phyloP scores from a whole-genome alignment of 2,888 invertebrate genomes.

The Nasonovia ribisnigri region DNA sequence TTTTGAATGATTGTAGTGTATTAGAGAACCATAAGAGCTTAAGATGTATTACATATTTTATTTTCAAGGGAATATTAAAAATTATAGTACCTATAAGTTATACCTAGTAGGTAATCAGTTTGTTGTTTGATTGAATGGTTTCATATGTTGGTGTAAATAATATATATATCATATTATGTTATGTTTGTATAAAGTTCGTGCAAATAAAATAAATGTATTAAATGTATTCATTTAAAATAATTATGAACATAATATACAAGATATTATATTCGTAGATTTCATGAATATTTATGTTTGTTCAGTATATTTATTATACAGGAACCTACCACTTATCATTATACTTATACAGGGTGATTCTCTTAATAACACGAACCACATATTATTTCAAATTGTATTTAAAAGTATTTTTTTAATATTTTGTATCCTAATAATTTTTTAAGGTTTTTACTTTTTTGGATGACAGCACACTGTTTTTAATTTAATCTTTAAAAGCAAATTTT shows the following conservation, averaged over 20 bases:
- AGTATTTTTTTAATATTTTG: too few relatives aligned
- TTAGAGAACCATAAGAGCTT: not conserved
- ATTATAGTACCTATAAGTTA: too few relatives aligned
- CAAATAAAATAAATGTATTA: not conserved
- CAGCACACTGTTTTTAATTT: too few relatives aligned
- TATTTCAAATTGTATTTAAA: too few relatives aligned
- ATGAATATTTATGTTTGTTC: not conserved
- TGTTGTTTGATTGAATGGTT: too few relatives aligned
- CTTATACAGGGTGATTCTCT: too few relatives aligned
- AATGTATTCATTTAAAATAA: not conserved
- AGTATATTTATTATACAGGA: not conserved
- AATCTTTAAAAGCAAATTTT: too few relatives aligned
- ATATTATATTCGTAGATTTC: not conserved
- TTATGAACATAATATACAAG: not conserved
- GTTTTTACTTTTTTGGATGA: too few relatives aligned
- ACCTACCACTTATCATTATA: not conserved
- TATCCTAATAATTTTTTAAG: too few relatives aligned
- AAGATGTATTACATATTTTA: not conserved
- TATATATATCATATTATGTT: not conserved
- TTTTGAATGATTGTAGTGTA: not conserved
- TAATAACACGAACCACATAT: too few relatives aligned
- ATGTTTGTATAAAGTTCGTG: not conserved
- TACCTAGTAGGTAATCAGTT: too few relatives aligned
- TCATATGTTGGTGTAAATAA: too few relatives aligned
- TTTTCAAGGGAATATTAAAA: not conserved